Evolutionary conservation across 2,113 vertebrate species (phyloP).

Genomic region (Poicephalus gulielmi): DNA sequence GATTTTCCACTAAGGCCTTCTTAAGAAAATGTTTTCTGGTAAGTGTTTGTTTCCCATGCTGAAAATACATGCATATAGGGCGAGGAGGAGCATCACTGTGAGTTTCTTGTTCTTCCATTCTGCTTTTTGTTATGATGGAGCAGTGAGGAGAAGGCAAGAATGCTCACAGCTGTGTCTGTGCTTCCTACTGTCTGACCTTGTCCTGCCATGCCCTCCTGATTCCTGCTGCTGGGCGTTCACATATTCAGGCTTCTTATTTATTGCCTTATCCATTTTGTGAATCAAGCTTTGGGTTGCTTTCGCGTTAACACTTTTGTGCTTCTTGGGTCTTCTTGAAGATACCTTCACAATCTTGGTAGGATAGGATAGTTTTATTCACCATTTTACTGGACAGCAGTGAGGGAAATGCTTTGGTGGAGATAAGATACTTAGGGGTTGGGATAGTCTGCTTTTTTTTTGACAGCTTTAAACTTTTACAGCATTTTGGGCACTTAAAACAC

Average conservation of each 20-base stretch:
- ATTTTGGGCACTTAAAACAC: not conserved
- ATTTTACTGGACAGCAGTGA: not conserved
- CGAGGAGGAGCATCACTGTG: not conserved
- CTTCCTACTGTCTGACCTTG: not conserved
- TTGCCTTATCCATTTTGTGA: not conserved
- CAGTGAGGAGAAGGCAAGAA: not conserved
- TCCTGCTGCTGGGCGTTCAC: not conserved
- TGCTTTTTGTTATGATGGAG: not conserved
- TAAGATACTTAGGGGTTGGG: not conserved
- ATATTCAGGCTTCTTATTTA: not conserved
- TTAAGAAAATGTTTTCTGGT: not conserved
- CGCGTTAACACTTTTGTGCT: rapidly evolving
- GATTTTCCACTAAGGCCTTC: conserved; percentile 18
- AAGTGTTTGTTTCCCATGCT: conserved; percentile 15
- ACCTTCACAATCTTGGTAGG: not conserved
- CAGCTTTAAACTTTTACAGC: not conserved
- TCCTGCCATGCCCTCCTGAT: not conserved
- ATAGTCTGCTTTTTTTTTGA: not conserved
- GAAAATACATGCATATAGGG: not conserved
- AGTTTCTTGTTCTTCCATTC: not conserved
- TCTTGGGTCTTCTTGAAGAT: not conserved
- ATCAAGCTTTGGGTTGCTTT: not conserved
- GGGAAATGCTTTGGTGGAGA: not conserved
- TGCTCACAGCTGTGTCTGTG: not conserved
- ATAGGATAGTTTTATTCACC: not conserved